These are phyloP conservation scores for Pseudopleuronectes americanus DNA, from an alignment of 2,797 vertebrate species.

Conservation along the genomic window DNA sequence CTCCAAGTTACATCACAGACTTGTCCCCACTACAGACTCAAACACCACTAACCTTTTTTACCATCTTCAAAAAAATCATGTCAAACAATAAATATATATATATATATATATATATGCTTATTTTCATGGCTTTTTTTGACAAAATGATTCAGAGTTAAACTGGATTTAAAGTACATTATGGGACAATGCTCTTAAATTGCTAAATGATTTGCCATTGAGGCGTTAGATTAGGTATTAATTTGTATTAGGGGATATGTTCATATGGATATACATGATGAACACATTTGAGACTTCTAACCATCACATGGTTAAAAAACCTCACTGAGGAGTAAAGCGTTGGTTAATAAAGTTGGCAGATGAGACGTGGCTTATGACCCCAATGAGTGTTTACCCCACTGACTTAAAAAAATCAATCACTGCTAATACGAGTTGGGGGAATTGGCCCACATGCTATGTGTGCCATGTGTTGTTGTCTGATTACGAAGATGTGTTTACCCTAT, in stretches of 20 bases:
- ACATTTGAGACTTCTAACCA: neutral
- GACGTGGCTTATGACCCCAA: conserved; percentile 30
- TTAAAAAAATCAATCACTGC: conserved; percentile 19
- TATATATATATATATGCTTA: neutral
- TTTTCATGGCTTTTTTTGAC: neutral
- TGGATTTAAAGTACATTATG: no score
- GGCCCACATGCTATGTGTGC: conserved; percentile 15
- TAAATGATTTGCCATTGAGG: no score
- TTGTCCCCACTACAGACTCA: no score
- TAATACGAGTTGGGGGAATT: conserved; percentile 30
- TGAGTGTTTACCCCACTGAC: conserved; percentile 5
- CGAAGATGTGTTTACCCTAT: conserved; percentile 21
- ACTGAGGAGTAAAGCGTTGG: conserved; percentile 2
- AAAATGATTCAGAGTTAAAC: neutral
- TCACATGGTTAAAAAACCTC: neutral
- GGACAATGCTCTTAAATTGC: no score
- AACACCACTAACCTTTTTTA: no score
- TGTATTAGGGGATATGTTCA: no score
- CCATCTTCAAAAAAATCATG: no score
- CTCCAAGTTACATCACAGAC: no score
- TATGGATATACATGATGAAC: no score
- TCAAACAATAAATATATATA: no score
- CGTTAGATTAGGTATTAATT: no score
- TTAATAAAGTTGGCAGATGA: conserved; percentile 55
- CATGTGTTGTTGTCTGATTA: conserved; percentile 57